Base-by-base conservation (phyloP, 2,888 invertebrate species). In the Cabera pusaria region DNA sequence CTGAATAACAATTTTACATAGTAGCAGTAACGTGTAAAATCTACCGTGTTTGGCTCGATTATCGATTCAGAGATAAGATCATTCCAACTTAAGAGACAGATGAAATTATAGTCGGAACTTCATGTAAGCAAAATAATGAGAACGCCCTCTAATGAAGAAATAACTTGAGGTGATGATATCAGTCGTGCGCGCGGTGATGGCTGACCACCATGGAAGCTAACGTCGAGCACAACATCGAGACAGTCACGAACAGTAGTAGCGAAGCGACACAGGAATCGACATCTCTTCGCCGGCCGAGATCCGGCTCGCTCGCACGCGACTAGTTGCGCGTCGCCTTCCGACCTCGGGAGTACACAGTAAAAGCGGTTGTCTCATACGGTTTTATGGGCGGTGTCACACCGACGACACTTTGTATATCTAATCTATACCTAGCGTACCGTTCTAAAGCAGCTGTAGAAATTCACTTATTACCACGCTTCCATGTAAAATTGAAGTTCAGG, bases 1-100 rank as follows among this genome's bases (percentile, higher is more conserved):
- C 68, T 73, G 72, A 78, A 75, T 70, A 66, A 55, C 72, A 78
- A 82, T 80, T 83, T 84, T 78, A 85, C 83, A 79, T 71, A 73
- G 73, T 70, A 72, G 79, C 73, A 66, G 49, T 54, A 44, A 44
- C 42, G 45, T 70, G 71, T 72, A 72, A 72, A 73, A 67, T 70
- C 67, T 64, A 62, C 59, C 65, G 65, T 53, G 41, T 27, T 36
- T 19, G 19, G 29, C 23, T 33, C 20, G 10, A 6, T 16, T 23
- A 24, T 11, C 12, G 27, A 19, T 19, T 12, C 42, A 44, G 38
- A 49, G 46, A 48, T 47, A 49, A 32, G 35, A 48, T 49, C 57
- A 58, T 61, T 64, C 53, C 56, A 64, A 61, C 59, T 56, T 37
- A 49, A 56, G 49, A 66, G 56, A 59, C 54, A 62, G 56, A 56